Evolutionary conservation across 2,113 vertebrate species (phyloP), one percentile per base, ranked within the genome.

Genomic region (Heterochromis multidens): DNA sequence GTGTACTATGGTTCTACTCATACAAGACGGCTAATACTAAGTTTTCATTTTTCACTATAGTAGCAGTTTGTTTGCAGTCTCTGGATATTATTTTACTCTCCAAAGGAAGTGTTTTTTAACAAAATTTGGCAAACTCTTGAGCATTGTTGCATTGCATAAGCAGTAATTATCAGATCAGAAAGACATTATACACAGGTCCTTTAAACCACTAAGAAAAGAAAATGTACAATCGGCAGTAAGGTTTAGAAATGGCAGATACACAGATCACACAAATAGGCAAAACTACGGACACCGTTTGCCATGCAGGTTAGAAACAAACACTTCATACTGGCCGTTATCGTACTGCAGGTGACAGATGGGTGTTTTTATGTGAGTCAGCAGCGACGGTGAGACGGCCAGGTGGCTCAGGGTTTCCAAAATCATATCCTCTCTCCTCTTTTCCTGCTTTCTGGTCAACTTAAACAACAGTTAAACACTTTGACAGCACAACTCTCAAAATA

Each of bases 141-240:
- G 85, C 78, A 87, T 93, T 74, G 87, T 91, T 86, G 87, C 90
- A 91, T 92, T 95, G 92, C 93, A 93, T 91, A 93, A 90, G 91
- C 92, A 88, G 63, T 82, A 80, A 65, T 87, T 90, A 87, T 88
- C 46, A 82, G 85, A 89, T 92, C 86, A 85, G 65, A 92, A 88
- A 80, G 81, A 93, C 79, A 87, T 77, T 92, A 85, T 92, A 92
- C 92, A 91, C 90, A 90, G 82, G 82, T 87, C 77, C 59, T 84
- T 74, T 58, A 85, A 91, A 92, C 91, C 87, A 88, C 91, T 88
- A 85, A 92, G 82, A 81, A 82, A 92, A 85, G 35, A 82, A 93
- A 91, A 92, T 94, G 77, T 94, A 92, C 91, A 93, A 83, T 94
- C 92, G 94, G 93, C 93, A 95, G 95, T 95, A 92, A 87, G 91